Evolutionary conservation across 1,140 invertebrate genomes (phyloP).

Genomic region (Drosophila yakuba): DNA sequence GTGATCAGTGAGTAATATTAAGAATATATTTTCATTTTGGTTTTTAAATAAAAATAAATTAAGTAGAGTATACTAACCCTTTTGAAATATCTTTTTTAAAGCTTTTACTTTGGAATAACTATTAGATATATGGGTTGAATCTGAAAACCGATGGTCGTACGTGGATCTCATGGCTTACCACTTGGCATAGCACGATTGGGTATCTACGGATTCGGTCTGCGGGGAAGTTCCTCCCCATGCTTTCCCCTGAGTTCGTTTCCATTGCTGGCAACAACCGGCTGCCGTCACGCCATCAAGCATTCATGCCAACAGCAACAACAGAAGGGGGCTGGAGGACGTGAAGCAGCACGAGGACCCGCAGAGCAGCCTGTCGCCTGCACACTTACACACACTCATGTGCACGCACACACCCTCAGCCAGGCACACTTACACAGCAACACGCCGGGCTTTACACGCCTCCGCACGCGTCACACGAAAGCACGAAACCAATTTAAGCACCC

Average conservation of each 20-base stretch:
- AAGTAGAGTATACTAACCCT: no score
- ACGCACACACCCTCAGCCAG: constrained; percentile 23
- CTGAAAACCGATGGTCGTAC: no score
- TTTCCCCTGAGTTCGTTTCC: constrained; percentile 57
- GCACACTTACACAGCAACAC: constrained; percentile 26
- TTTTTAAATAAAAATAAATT: no score
- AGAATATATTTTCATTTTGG: no score
- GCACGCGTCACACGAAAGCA: constrained; percentile 82
- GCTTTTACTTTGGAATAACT: no score
- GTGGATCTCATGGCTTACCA: no score
- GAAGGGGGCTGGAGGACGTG: background rate
- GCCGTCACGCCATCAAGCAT: constrained; percentile 82
- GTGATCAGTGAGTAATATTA: no score
- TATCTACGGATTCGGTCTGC: background rate
- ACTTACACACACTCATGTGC: constrained; percentile 33
- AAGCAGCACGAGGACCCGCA: constrained; percentile 23
- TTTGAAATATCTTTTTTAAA: no score
- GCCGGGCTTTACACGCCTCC: constrained; percentile 77
- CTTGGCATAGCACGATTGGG: no score
- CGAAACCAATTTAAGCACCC: constrained; percentile 82
- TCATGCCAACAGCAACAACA: constrained; percentile 64
- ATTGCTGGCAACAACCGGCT: constrained; percentile 81
- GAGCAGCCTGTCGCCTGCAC: constrained; percentile 58
- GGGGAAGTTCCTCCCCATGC: background rate
- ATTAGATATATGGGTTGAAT: no score